Evolutionary conservation across 2,797 vertebrate species (phyloP).

Genomic region (Decapterus maruadsi): DNA sequence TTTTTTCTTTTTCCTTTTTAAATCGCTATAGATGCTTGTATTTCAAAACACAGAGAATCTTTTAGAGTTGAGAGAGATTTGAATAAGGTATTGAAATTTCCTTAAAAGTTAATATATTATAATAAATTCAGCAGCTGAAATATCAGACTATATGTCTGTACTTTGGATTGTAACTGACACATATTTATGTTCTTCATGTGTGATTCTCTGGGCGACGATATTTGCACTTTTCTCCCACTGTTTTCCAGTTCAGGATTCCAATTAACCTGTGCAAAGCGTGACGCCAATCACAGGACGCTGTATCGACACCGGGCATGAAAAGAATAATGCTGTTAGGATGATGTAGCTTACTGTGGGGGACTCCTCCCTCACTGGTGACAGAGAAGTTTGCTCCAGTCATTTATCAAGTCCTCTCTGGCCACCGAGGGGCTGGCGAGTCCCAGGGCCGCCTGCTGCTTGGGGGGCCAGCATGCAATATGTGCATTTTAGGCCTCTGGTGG

Average conservation of each 20-base stretch:
- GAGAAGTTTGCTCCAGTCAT: conserved; percentile 86
- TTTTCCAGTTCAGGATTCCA: conserved; percentile 87
- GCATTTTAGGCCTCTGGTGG: conserved; percentile 91
- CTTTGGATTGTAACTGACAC: conserved; percentile 66
- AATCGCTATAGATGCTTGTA: neutral
- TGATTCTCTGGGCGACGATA: conserved; percentile 75
- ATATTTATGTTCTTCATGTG: conserved; percentile 55
- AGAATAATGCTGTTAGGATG: conserved; percentile 83
- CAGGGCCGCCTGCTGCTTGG: conserved; percentile 84
- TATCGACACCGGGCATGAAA: conserved; percentile 82
- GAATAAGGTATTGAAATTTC: neutral
- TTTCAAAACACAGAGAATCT: neutral
- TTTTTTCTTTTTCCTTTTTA: neutral
- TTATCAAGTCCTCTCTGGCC: conserved; percentile 88
- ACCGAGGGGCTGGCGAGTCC: conserved; percentile 75
- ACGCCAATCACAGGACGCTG: conserved; percentile 82
- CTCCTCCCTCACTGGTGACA: conserved; percentile 84
- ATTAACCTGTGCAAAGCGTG: conserved; percentile 86
- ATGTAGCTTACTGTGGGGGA: conserved; percentile 78
- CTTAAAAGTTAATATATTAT: conserved; percentile 14
- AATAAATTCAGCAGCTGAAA: conserved; percentile 15
- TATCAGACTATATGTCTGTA: conserved; percentile 50
- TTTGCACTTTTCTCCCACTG: conserved; percentile 78
- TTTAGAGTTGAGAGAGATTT: neutral
- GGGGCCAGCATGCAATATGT: conserved; percentile 83